Evolutionary conservation across 2,797 vertebrate species (phyloP).

Genomic region (Oryzias sinensis): DNA sequence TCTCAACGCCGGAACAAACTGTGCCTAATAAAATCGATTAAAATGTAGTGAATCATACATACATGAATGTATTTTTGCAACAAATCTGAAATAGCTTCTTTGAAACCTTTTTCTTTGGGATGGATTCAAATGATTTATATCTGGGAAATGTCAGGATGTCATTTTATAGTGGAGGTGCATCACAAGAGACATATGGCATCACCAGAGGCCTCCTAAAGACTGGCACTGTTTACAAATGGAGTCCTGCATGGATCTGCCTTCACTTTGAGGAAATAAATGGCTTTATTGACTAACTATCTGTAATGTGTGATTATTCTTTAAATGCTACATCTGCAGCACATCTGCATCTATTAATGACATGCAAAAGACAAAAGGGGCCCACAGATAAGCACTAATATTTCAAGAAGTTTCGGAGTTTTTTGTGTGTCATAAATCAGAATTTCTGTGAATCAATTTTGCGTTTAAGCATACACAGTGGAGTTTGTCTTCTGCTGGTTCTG

Average conservation of each 20-base stretch:
- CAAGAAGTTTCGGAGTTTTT: no score
- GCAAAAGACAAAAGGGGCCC: conserved; percentile 1
- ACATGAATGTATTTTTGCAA: neutral
- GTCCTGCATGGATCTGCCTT: conserved; percentile 31
- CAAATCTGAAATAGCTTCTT: conserved; percentile 8
- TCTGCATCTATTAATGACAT: conserved; percentile 18
- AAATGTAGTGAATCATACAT: conserved; percentile 1
- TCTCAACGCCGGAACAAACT: no score
- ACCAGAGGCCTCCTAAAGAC: conserved; percentile 41
- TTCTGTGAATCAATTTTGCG: neutral
- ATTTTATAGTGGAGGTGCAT: conserved; percentile 11
- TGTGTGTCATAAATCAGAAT: no score
- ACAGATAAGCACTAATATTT: no score
- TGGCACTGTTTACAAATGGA: conserved; percentile 32
- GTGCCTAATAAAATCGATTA: neutral
- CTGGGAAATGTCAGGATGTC: conserved; percentile 14
- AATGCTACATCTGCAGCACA: conserved; percentile 5
- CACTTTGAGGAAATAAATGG: conserved; percentile 19
- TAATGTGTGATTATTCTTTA: conserved; percentile 23
- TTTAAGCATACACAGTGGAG: neutral
- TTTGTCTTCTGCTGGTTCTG: conserved; percentile 25
- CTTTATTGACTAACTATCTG: conserved; percentile 19
- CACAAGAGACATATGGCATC: conserved; percentile 53
- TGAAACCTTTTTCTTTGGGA: conserved; percentile 15
- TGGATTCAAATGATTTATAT: conserved; percentile 16